phyloP scores from a whole-genome alignment of 2,888 invertebrate genomes.

The Cyrtodaria siliqua region DNA sequence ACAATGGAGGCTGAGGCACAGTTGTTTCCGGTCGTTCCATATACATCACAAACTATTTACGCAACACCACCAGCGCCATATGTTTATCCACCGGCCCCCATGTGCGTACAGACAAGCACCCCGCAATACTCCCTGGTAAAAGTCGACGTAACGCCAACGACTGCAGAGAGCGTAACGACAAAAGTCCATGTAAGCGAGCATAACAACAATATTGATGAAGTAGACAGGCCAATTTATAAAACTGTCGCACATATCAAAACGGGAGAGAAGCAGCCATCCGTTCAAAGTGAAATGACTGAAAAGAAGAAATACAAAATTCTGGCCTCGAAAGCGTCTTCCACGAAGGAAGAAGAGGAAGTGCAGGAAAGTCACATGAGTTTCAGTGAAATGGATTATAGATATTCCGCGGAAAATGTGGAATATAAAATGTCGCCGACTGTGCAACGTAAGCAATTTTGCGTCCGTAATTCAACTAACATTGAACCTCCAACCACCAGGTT shows the following conservation, averaged over 20 bases:
- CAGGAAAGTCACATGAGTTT: conserved; percentile 59
- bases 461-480: conserved; percentile 40
- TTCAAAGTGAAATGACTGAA: conserved; percentile 43
- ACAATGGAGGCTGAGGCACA: conserved; percentile 58
- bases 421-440: conserved; percentile 42
- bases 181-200: conserved; percentile 25
- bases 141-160: conserved; percentile 60
- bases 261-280: conserved; percentile 53
- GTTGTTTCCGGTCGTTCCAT: conserved; percentile 35
- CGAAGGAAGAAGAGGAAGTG: conserved; percentile 40
- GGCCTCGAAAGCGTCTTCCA: conserved; percentile 55
- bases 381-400: conserved; percentile 56
- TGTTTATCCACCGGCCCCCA: conserved; percentile 27
- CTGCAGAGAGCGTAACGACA: conserved; percentile 27
- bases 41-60: not conserved
- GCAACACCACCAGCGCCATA: conserved; percentile 26
- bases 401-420: conserved; percentile 56
- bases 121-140: conserved; percentile 63
- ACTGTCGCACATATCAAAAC: conserved; percentile 69
- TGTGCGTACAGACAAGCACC: conserved; percentile 36
- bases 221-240: conserved; percentile 67
- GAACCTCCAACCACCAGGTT: conserved; percentile 19
- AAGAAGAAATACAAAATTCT: conserved; percentile 63
- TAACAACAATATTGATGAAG: conserved; percentile 26
- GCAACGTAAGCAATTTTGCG: conserved; percentile 47